Conservation (phyloP, 2,113 vertebrate genomes). For the Piliocolobus tephrosceles region DNA sequence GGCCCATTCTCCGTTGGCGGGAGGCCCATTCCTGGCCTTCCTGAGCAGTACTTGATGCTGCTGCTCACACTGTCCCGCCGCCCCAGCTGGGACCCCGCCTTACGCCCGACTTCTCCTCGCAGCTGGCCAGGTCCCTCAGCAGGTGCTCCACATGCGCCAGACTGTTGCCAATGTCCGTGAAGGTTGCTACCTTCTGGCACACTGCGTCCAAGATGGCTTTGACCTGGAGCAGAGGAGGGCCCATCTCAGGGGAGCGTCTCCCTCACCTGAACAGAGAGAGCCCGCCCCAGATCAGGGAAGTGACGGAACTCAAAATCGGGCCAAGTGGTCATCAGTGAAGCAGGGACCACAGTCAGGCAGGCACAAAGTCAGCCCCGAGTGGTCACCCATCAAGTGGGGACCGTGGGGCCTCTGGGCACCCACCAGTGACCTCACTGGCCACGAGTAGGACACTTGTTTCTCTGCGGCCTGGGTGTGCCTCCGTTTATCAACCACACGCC, state of each 20-base stretch:
- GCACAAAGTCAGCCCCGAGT: too few species aligned
- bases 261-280: background rate
- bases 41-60: background rate
- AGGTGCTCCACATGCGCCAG: slow-evolving; percentile 92
- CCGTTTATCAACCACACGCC: background rate
- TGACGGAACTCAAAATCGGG: background rate
- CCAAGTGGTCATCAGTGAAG: too few species aligned
- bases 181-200: slow-evolving; percentile 88
- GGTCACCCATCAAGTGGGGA: too few species aligned
- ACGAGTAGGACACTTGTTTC: background rate
- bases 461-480: background rate
- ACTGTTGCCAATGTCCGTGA: slow-evolving; percentile 94
- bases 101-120: slow-evolving; percentile 92
- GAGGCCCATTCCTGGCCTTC: background rate
- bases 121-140: slow-evolving; percentile 89
- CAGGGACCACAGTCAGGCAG: too few species aligned
- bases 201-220: slow-evolving; percentile 88
- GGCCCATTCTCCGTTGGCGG: background rate
- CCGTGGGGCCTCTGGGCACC: too few species aligned
- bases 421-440: too few species aligned
- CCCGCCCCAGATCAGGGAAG: background rate
- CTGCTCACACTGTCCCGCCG: background rate
- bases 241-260: background rate
- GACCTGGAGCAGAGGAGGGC: slow-evolving; percentile 84
- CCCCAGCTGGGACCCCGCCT: slow-evolving; percentile 66